Evolutionary conservation across 2,888 invertebrate species (phyloP), one percentile per base, ranked within the genome.

Genomic region (Cacoxenus indagator): DNA sequence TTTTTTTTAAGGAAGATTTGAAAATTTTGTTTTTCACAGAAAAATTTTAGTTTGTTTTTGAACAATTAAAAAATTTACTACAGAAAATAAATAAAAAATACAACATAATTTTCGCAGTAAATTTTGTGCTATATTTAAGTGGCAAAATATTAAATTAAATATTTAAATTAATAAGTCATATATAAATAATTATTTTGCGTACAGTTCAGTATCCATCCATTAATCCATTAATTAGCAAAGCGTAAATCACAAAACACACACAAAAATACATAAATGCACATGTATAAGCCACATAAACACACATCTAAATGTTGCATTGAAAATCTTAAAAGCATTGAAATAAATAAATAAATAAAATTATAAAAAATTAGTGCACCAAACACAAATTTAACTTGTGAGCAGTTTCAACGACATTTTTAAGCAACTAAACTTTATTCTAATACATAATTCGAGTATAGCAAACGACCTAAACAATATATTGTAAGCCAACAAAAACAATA

Each of bases 181-280:
- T 48, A 48, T 17, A 48, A 37, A 48, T 51, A 51, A 17, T 48
- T 19, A 51, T 22, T 51, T 51, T 6, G 55, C n/a, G n/a, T 22
- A 48, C 19, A 64, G 22, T 59, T 65, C 82, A 74, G 70, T 74
- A 74, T 78, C 78, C 78, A 83, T 79, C 78, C 78, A 83, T 79
- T 73, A 69, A 83, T 79, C 78, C 78, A 83, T 79, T 73, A 69
- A 71, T n/a, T 27, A 57, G 57, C 29, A 26, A 57, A 57, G 37
- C 37, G 37, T 37, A n/a, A 27, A 57, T 79, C 76, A 77, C 14
- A 48, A 19, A 22, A 48, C 70, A 65, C 69, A 78, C 82, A 54
- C 26, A 57, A 29, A 62, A 37, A 62, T 22, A 62, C 14, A 54
- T 54, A 14, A 26, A 24, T 5, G 19, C 29, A 61, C 65, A 14